Evolutionary conservation across 2,888 invertebrate genomes (phyloP).

Genomic region (Adineta ricciae): DNA sequence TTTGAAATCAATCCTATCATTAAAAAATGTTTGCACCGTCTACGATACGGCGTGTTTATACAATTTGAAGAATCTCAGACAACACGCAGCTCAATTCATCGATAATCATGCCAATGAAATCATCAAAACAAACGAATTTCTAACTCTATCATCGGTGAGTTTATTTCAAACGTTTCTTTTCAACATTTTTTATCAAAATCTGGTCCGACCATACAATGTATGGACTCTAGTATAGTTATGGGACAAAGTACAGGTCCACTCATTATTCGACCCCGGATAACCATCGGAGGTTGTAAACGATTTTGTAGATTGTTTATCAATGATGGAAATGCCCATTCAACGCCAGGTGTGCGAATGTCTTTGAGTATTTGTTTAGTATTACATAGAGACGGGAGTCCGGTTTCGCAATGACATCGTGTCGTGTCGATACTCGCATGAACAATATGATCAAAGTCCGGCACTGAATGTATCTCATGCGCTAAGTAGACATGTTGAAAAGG

Average conservation of each 20-base stretch:
- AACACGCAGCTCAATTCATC: constrained; percentile 77
- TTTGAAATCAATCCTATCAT: constrained; percentile 71
- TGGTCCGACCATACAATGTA: constrained; percentile 13
- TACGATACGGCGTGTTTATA: constrained; percentile 76
- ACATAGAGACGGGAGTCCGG: background rate
- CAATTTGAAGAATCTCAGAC: constrained; percentile 56
- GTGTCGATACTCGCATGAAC: background rate
- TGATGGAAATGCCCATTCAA: constrained; percentile 5
- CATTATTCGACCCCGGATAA: background rate
- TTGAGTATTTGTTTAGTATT: background rate
- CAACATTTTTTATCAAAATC: background rate
- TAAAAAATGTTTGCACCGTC: constrained; percentile 83
- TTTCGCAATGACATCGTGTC: background rate
- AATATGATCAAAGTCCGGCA: background rate
- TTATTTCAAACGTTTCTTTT: background rate
- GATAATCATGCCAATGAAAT: constrained; percentile 78
- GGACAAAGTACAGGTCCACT: constrained; percentile 3
- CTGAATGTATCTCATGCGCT: background rate
- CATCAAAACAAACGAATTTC: constrained; percentile 71
- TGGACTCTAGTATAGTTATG: background rate
- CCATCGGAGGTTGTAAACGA: background rate
- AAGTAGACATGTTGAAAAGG: background rate
- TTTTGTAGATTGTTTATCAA: background rate
- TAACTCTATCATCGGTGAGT: constrained; percentile 69
- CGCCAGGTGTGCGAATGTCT: background rate